Evolutionary conservation across 2,113 vertebrate species (phyloP).

Genomic region (Crocuta crocuta): DNA sequence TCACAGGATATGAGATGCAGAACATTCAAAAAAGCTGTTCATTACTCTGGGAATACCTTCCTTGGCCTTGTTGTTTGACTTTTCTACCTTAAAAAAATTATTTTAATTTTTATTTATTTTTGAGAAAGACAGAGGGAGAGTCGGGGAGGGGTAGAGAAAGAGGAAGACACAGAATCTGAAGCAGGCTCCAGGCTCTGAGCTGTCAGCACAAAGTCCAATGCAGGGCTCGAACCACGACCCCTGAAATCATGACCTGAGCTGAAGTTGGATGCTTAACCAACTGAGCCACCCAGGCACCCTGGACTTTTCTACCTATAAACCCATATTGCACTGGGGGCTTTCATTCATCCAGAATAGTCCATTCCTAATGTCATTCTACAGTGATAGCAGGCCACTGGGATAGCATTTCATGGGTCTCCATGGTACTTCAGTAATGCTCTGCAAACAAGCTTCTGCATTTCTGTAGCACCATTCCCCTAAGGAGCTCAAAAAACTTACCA

Average conservation of each 20-base stretch:
- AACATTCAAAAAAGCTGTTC: neutral
- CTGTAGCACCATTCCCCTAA: neutral
- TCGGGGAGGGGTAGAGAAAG: too few relatives aligned
- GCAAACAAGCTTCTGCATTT: constrained; percentile 46
- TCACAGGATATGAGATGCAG: neutral
- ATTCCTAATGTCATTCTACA: neutral
- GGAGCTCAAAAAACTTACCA: neutral
- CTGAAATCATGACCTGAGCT: too few relatives aligned
- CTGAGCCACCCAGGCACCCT: neutral
- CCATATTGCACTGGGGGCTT: neutral
- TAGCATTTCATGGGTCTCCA: neutral
- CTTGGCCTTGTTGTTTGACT: neutral
- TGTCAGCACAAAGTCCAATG: too few relatives aligned
- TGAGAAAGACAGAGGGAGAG: too few relatives aligned
- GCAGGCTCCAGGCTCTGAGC: too few relatives aligned
- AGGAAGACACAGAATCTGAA: too few relatives aligned
- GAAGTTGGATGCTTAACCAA: too few relatives aligned
- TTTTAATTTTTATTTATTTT: too few relatives aligned
- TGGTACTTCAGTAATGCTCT: neutral
- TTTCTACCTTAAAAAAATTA: neutral
- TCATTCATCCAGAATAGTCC: neutral
- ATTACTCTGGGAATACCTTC: neutral
- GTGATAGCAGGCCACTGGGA: neutral
- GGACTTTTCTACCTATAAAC: neutral
- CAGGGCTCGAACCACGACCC: too few relatives aligned